These are phyloP conservation scores for Brotula barbata DNA, from an alignment of 2,797 vertebrate genomes.

Conservation along the genomic window DNA sequence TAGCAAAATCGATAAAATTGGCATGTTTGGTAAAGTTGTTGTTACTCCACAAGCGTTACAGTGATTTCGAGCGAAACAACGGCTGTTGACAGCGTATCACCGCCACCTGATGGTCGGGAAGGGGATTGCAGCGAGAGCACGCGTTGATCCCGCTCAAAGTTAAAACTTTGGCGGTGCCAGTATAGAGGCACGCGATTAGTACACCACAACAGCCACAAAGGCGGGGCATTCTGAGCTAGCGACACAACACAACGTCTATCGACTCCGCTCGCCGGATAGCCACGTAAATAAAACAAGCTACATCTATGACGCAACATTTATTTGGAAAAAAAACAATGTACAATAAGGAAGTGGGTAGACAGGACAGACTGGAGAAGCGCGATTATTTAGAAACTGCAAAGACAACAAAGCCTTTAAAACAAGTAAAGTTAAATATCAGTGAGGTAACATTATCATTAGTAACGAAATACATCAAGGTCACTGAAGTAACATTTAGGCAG, in stretches of 20 bases:
- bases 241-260: too few relatives aligned
- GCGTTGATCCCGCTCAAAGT: slow-evolving; percentile 66
- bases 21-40: too few relatives aligned
- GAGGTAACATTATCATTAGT: background rate
- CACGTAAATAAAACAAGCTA: slow-evolving; percentile 13
- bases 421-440: background rate
- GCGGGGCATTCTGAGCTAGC: background rate
- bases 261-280: background rate
- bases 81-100: slow-evolving; percentile 23
- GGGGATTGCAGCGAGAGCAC: background rate
- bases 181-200: background rate
- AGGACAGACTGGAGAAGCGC: background rate
- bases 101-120: slow-evolving; percentile 12
- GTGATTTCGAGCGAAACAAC: too few relatives aligned
- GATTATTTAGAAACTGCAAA: background rate
- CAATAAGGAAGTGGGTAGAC: slow-evolving; percentile 43
- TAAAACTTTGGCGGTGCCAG: slow-evolving; percentile 70
- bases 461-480: background rate
- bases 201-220: background rate
- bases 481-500: too few relatives aligned
- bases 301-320: slow-evolving; percentile 16
- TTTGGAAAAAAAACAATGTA: slow-evolving; percentile 57
- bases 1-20: too few relatives aligned
- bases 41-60: too few relatives aligned
- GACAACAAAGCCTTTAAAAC: background rate